These are phyloP conservation scores for Chlamydotis undulata DNA, from an alignment of 2,113 vertebrate species.

Conservation along the genomic window DNA sequence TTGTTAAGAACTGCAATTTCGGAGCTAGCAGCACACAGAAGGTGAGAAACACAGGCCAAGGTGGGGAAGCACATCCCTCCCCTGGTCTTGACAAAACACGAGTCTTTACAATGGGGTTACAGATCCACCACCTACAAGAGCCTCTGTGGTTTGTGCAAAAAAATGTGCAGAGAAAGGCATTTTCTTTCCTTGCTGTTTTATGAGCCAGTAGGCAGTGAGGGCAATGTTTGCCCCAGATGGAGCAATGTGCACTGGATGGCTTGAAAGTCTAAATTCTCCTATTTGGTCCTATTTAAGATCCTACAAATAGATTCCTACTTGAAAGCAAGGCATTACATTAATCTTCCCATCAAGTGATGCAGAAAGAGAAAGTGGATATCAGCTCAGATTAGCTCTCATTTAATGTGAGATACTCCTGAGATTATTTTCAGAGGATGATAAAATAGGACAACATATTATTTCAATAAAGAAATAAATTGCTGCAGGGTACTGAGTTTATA, in stretches of 20 bases:
- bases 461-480: not conserved
- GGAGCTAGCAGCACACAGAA: not conserved
- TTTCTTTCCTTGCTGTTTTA: not conserved
- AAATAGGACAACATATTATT: not conserved
- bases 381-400: not conserved
- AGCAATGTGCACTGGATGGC: not conserved
- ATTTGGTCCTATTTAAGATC: not conserved
- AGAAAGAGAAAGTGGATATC: not conserved
- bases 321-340: not conserved
- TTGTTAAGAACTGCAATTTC: not conserved
- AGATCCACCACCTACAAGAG: not conserved
- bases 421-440: not conserved
- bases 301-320: not conserved
- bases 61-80: rapidly evolving
- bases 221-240: not conserved
- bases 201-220: not conserved
- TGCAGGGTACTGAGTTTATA: not conserved
- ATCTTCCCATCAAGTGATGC: not conserved
- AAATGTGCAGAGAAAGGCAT: rapidly evolving
- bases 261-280: not conserved
- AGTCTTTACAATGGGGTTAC: not conserved
- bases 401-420: not conserved
- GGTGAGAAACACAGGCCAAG: not conserved
- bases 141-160: not conserved
- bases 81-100: not conserved